These are phyloP conservation scores for Coelopa pilipes DNA, from an alignment of 2,888 invertebrate species.

Conservation along the genomic window DNA sequence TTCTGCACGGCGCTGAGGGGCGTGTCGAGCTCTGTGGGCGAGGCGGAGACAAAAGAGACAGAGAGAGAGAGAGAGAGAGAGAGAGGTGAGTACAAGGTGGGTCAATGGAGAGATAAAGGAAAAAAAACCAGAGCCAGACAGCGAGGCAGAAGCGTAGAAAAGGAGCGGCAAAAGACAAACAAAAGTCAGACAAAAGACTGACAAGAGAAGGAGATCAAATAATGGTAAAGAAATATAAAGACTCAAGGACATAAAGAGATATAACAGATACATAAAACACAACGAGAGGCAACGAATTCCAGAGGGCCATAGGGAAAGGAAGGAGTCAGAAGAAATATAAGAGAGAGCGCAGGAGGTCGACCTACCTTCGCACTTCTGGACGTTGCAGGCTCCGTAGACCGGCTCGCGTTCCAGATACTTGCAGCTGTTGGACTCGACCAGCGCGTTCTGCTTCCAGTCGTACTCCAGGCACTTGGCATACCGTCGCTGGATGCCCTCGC, in stretches of 20 bases:
- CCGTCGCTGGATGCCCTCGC: conserved; percentile 70
- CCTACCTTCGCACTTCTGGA: conserved; percentile 66
- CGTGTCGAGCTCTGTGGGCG: conserved; percentile 36
- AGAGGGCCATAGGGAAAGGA: too few species aligned
- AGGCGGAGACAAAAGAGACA: too few species aligned
- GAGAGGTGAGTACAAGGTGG: background rate
- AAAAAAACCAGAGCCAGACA: too few species aligned
- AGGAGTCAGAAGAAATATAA: conserved; percentile 10
- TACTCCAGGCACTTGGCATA: conserved; percentile 69
- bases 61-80: too few species aligned
- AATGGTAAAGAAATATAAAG: background rate
- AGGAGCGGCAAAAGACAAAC: background rate
- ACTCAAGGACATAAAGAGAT: background rate
- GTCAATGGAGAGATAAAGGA: background rate
- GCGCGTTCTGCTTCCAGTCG: conserved; percentile 59
- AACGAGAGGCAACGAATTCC: conserved; percentile 7
- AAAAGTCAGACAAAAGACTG: too few species aligned
- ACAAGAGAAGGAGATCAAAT: too few species aligned
- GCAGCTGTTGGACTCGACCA: conserved; percentile 66
- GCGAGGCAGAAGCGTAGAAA: too few species aligned
- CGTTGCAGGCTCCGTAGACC: conserved; percentile 68
- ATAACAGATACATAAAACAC: conserved; percentile 12
- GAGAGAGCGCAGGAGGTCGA: background rate
- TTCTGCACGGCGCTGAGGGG: conserved; percentile 40
- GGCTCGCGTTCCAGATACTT: conserved; percentile 67